Evolutionary conservation across 2,113 vertebrate genomes (phyloP).

Genomic region (Ammodramus savannarum): DNA sequence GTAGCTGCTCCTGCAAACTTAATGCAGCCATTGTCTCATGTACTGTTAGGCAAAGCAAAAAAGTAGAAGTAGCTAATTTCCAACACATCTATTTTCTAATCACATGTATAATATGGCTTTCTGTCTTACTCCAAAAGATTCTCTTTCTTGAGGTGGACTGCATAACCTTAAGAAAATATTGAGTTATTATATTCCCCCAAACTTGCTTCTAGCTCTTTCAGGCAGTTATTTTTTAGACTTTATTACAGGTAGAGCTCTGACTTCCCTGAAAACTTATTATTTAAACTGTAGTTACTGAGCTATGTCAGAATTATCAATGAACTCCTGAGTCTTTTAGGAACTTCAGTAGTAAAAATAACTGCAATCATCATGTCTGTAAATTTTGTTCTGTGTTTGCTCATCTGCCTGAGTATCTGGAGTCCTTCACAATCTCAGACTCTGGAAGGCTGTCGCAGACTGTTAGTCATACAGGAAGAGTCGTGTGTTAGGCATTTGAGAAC

Average conservation of each 20-base stretch:
- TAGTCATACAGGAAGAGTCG: fast-evolving
- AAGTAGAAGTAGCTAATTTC: background rate
- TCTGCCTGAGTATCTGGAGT: background rate
- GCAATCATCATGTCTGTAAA: background rate
- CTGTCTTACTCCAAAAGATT: background rate
- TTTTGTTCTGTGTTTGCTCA: background rate
- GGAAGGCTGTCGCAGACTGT: background rate
- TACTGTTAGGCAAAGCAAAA: background rate
- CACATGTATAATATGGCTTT: background rate
- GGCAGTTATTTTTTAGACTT: background rate
- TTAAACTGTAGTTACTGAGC: background rate
- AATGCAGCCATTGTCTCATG: background rate
- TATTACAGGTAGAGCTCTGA: background rate
- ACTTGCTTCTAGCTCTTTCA: background rate
- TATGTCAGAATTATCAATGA: background rate
- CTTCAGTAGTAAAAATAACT: background rate
- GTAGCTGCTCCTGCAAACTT: background rate
- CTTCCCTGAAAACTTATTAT: background rate
- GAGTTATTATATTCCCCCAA: background rate
- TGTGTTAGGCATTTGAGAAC: background rate
- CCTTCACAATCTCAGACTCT: background rate
- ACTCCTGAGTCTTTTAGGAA: background rate
- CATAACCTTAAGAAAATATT: background rate
- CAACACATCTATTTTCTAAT: background rate
- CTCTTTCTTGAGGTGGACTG: background rate